phyloP scores from a whole-genome alignment of 2,797 vertebrate genomes.

The Peromyscus aztecus region DNA sequence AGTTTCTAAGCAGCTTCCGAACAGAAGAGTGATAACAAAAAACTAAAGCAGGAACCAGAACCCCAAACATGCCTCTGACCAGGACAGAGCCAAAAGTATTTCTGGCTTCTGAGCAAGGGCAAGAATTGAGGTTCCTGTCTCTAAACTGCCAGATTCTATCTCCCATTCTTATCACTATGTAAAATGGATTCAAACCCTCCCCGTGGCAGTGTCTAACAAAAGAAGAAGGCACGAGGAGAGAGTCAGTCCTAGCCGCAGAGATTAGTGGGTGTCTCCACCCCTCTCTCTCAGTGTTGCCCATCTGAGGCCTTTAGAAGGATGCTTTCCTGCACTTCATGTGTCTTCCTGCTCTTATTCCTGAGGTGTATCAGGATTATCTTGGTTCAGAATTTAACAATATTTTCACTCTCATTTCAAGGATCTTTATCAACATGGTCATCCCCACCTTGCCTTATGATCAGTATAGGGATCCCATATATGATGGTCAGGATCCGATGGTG shows the following conservation, averaged over 20 bases:
- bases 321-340: not conserved
- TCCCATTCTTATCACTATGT: not conserved
- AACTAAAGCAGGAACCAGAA: not conserved
- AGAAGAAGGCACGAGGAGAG: not conserved
- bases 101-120: not conserved
- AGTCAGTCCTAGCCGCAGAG: not conserved
- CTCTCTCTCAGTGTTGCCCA: not conserved
- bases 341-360: not conserved
- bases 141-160: not conserved
- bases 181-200: not conserved
- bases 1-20: not conserved
- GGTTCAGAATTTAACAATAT: not conserved
- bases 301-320: not conserved
- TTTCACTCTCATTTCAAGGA: slow-evolving; percentile 28
- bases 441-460: not conserved
- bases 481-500: not conserved
- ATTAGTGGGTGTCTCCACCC: not conserved
- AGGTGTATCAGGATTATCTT: not conserved
- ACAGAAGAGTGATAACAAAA: not conserved
- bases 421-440: not conserved
- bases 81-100: not conserved
- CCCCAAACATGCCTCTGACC: not conserved
- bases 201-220: not conserved
- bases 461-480: not conserved
- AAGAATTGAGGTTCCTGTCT: not conserved